These are phyloP conservation scores for Rhabdophis nuchalis DNA, from an alignment of 2,797 vertebrate genomes.

Conservation along the genomic window DNA sequence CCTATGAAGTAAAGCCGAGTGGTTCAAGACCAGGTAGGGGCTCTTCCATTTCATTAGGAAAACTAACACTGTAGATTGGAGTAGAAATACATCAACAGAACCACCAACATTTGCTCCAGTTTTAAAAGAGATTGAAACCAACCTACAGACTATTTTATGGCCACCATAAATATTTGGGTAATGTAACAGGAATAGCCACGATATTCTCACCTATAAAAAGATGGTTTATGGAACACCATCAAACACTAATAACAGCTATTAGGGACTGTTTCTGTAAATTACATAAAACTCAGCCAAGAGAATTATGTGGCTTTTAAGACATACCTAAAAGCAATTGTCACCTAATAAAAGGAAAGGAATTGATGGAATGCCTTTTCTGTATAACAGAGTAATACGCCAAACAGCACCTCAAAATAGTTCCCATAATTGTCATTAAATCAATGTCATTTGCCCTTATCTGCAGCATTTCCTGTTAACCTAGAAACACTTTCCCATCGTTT, in stretches of 20 bases:
- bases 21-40: background rate
- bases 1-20: background rate
- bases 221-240: constrained; percentile 32
- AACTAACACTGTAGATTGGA: background rate
- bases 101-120: background rate
- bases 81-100: background rate
- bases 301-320: constrained; percentile 46
- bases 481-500: constrained; percentile 26
- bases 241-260: constrained; percentile 48
- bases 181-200: constrained; percentile 28
- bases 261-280: constrained; percentile 53
- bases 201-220: constrained; percentile 54
- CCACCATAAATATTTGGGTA: constrained; percentile 27
- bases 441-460: background rate
- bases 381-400: constrained; percentile 30
- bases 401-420: background rate
- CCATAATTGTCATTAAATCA: background rate
- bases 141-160: constrained; percentile 31
- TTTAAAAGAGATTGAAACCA: background rate
- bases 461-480: constrained; percentile 10
- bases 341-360: constrained; percentile 41
- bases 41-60: background rate
- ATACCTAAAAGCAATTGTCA: constrained; percentile 48
- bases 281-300: constrained; percentile 39
- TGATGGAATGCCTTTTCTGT: constrained; percentile 17